Conservation (phyloP, 2,888 invertebrate genomes). For the Ectemnius lituratus region DNA sequence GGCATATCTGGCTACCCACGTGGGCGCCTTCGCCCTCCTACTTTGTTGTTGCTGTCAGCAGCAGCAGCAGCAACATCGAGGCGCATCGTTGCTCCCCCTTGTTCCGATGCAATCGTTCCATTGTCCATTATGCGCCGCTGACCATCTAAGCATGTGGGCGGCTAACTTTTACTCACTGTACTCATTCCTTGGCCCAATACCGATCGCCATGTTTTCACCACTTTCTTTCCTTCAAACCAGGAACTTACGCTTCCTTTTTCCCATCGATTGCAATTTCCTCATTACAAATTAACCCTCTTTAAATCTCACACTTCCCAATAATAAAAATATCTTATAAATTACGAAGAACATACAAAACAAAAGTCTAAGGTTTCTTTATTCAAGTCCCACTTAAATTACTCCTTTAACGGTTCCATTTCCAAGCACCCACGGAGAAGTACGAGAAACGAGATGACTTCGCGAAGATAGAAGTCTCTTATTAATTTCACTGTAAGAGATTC, state of each 20-base stretch:
- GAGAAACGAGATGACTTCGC: no score
- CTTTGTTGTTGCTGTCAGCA: background rate
- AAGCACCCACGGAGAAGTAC: no score
- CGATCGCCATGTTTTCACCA: background rate
- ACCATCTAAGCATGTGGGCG: constrained; percentile 28
- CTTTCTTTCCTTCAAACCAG: constrained; percentile 15
- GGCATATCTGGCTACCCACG: constrained; percentile 53
- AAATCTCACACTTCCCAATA: no score
- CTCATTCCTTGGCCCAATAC: background rate
- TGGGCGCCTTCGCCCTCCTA: constrained; percentile 42
- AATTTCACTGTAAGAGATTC: constrained; percentile 12
- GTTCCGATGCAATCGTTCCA: constrained; percentile 39
- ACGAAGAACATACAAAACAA: no score
- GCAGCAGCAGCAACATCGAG: background rate
- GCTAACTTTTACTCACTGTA: constrained; percentile 29
- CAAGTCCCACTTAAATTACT: no score
- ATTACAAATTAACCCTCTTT: no score
- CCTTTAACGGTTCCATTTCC: no score
- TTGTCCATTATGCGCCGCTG: constrained; percentile 45
- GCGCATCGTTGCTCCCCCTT: constrained; percentile 33
- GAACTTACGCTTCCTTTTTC: no score
- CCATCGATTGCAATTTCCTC: no score
- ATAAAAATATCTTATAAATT: no score
- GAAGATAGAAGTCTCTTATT: no score
- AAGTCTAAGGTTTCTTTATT: no score